phyloP scores from a whole-genome alignment of 2,888 invertebrate genomes.

The Perithous albicinctus region DNA sequence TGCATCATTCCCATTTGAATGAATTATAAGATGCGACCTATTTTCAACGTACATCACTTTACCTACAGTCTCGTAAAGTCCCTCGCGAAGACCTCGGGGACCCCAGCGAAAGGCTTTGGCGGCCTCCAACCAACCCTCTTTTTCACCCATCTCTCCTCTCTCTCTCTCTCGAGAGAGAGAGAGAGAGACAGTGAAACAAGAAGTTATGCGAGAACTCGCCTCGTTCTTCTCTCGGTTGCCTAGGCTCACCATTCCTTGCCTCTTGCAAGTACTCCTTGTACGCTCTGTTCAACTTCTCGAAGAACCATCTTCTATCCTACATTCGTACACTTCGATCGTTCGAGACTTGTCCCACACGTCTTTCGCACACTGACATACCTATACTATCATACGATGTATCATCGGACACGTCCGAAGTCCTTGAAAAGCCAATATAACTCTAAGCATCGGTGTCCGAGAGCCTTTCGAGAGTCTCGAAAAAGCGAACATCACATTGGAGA shows the following conservation, averaged over 20 bases:
- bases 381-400: background rate
- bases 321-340: slow-evolving; percentile 15
- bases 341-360: slow-evolving; percentile 14
- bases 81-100: slow-evolving; percentile 58
- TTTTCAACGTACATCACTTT: slow-evolving; percentile 45
- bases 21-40: slow-evolving; percentile 47
- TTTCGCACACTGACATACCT: background rate
- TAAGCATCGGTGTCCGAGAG: background rate
- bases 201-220: slow-evolving; percentile 38
- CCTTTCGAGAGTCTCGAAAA: background rate
- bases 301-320: slow-evolving; percentile 2
- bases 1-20: slow-evolving; percentile 33
- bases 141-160: slow-evolving; percentile 4
- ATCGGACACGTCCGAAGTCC: slow-evolving; percentile 24
- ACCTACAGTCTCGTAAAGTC: slow-evolving; percentile 50
- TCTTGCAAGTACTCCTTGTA: background rate
- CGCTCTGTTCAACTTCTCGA: slow-evolving; percentile 12
- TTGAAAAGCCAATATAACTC: slow-evolving; percentile 40
- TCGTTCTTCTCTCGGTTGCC: background rate
- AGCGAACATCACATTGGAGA: background rate
- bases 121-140: slow-evolving; percentile 1
- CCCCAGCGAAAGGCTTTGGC: slow-evolving; percentile 46
- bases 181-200: slow-evolving; percentile 50
- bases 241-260: background rate
- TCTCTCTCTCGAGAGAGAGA: no score